phyloP scores from a whole-genome alignment of 2,888 invertebrate species.

The Torymus texanus region DNA sequence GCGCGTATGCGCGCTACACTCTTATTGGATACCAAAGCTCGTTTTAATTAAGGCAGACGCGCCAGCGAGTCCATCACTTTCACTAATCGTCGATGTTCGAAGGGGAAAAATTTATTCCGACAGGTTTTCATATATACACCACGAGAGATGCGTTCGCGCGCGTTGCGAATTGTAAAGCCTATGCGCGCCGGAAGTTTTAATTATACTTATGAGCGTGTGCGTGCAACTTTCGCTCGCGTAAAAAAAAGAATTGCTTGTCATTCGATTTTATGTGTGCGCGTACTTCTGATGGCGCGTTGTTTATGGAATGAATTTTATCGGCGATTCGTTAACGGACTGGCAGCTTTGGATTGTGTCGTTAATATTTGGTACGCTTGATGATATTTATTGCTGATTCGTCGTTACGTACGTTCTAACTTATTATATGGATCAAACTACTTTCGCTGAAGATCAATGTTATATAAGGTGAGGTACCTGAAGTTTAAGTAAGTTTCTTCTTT shows the following conservation, averaged over 20 bases:
- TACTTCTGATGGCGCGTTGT: neutral
- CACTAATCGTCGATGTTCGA: conserved; percentile 31
- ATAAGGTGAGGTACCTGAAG: no score
- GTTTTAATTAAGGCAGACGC: conserved; percentile 21
- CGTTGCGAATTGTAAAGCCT: conserved; percentile 1
- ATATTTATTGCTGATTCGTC: no score
- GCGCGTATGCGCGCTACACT: no score
- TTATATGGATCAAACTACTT: no score
- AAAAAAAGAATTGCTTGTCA: neutral
- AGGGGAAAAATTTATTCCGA: conserved; percentile 36
- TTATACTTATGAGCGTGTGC: conserved; percentile 19
- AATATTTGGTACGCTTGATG: neutral
- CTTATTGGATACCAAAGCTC: neutral
- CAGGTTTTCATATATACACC: conserved; percentile 20
- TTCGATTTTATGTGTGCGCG: neutral
- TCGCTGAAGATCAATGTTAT: no score
- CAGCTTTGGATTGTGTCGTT: neutral
- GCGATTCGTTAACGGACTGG: neutral
- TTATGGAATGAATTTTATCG: conserved; percentile 2
- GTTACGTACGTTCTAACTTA: no score
- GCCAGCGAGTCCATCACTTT: conserved; percentile 15
- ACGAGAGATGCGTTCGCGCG: neutral
- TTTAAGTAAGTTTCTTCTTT: no score
- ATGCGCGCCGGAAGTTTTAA: conserved; percentile 39
- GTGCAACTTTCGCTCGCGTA: conserved; percentile 40